These are phyloP conservation scores for Pogonocherus hispidulus DNA, from an alignment of 2,888 invertebrate genomes.

Conservation along the genomic window DNA sequence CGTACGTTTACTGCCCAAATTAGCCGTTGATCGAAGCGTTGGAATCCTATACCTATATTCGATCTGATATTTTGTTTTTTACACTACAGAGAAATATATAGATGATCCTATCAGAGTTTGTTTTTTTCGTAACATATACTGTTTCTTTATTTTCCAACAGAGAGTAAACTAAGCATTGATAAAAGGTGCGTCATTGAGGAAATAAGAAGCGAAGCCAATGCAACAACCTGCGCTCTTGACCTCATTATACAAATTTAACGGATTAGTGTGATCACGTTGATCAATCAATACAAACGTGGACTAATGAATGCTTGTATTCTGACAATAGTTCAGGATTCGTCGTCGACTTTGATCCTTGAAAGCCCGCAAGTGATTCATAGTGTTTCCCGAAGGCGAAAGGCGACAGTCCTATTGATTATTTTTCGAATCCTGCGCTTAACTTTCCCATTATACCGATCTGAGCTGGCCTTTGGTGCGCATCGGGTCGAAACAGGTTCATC, in stretches of 20 bases:
- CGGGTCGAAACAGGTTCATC: neutral
- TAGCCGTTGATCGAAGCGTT: too few relatives aligned
- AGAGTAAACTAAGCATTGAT: neutral
- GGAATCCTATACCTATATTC: too few relatives aligned
- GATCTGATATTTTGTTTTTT: too few relatives aligned
- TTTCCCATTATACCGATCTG: too few relatives aligned
- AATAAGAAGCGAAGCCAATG: neutral
- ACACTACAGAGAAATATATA: too few relatives aligned
- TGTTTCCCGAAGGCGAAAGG: neutral
- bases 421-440: neutral
- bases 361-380: neutral
- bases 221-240: neutral
- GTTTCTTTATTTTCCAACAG: neutral
- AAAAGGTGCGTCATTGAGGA: neutral
- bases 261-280: conserved; percentile 2
- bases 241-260: neutral
- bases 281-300: too few relatives aligned
- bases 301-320: too few relatives aligned
- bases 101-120: too few relatives aligned
- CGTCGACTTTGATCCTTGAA: too few relatives aligned
- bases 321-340: too few relatives aligned
- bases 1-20: too few relatives aligned
- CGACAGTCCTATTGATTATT: conserved; percentile 8
- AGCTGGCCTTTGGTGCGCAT: neutral
- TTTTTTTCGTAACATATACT: too few relatives aligned